Percentiles rank a stretch among this genome's conserved stretches.
phyloP scores from a whole-genome alignment of 2,797 vertebrate genomes.

The Sebastes steindachneri region DNA sequence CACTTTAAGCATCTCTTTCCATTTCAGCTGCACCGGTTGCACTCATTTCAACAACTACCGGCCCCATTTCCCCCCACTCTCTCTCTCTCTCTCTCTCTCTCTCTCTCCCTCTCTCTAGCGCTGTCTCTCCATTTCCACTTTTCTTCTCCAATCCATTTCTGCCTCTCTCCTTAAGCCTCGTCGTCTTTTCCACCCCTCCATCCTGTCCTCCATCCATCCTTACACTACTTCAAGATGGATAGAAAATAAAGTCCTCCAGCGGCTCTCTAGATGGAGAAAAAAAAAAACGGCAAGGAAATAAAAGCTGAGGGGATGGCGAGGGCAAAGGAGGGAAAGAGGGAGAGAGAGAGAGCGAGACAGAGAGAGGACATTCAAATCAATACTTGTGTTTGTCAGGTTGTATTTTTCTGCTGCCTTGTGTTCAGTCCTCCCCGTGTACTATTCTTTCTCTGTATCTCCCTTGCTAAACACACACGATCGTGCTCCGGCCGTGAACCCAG shows the following conservation, averaged over 20 bases:
- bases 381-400: constrained; percentile 71
- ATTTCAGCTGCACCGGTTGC: constrained; percentile 70
- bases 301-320: constrained; percentile 52
- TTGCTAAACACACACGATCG: constrained; percentile 33
- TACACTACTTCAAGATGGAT: constrained; percentile 63
- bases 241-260: constrained; percentile 74
- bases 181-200: constrained; percentile 53
- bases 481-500: constrained; percentile 52
- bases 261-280: constrained; percentile 29
- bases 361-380: constrained; percentile 69
- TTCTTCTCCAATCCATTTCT: constrained; percentile 57
- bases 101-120: not conserved
- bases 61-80: not conserved
- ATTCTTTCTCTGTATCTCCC: constrained; percentile 29
- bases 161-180: constrained; percentile 40
- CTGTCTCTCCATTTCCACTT: constrained; percentile 51
- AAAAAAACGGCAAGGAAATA: constrained; percentile 52
- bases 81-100: not conserved
- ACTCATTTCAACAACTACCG: constrained; percentile 73
- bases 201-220: constrained; percentile 64
- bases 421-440: constrained; percentile 21
- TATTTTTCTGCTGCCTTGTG: constrained; percentile 53
- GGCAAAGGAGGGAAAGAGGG: constrained; percentile 32
- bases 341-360: constrained; percentile 20
- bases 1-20: constrained; percentile 62